These are phyloP conservation scores for Drosophila obscura DNA, from an alignment of 1,140 invertebrate species.

Conservation along the genomic window DNA sequence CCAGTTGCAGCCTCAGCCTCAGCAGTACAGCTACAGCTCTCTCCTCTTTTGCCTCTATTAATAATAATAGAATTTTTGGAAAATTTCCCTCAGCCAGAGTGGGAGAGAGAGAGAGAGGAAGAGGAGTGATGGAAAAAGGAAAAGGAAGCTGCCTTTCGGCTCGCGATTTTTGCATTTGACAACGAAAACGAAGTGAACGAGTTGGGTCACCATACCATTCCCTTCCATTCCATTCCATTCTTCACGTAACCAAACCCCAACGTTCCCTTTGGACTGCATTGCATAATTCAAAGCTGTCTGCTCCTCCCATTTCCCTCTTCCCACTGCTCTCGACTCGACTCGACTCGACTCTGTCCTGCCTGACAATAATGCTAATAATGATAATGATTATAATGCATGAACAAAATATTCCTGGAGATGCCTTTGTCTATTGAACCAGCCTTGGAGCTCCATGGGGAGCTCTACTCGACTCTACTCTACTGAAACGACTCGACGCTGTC, in stretches of 20 bases:
- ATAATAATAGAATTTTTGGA: constrained; percentile 82
- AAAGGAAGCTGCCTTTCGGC: constrained; percentile 68
- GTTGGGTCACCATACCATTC: constrained; percentile 31
- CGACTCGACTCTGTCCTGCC: constrained; percentile 11
- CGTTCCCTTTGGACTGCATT: constrained; percentile 35
- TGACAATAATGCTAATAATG: constrained; percentile 66
- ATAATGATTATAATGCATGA: constrained; percentile 54
- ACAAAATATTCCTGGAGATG: constrained; percentile 51
- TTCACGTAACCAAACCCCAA: constrained; percentile 2
- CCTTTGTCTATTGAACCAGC: constrained; percentile 56
- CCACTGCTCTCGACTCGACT: constrained; percentile 1
- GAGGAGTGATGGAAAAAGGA: constrained; percentile 53
- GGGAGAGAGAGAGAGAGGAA: constrained; percentile 21
- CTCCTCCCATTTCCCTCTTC: neutral
- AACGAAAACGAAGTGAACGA: constrained; percentile 67
- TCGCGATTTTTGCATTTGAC: constrained; percentile 78
- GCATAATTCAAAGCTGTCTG: constrained; percentile 47
- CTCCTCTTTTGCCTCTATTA: constrained; percentile 61
- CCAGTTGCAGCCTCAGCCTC: neutral
- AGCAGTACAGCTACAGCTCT: neutral
- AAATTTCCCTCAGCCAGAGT: constrained; percentile 48
- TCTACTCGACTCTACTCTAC: no score
- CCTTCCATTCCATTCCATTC: neutral
- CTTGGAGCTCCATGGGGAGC: neutral
- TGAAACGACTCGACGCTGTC: neutral